Evolutionary conservation across 2,113 vertebrate species (phyloP), one percentile per base, ranked within the genome.

Genomic region (Cyanistes caeruleus): DNA sequence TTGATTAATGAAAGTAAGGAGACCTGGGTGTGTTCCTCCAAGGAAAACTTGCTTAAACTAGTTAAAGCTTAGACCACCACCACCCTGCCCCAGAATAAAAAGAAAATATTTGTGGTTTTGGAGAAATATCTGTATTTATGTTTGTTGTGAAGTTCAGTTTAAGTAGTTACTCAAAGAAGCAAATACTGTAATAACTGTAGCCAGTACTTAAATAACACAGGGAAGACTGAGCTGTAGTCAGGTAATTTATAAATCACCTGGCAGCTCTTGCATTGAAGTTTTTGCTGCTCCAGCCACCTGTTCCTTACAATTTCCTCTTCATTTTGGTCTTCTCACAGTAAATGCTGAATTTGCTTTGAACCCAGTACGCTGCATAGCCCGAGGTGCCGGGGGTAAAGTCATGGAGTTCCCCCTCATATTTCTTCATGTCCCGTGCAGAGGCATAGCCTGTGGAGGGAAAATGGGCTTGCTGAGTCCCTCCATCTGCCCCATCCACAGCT

Each of bases 361-460:
- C 64, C 87, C 97, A 98, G 58, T 98, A 98, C 0, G 13, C 98
- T 1, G 75, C 10, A 13, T 98, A 98, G 67, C 98, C 97, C 0
- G 92, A 97, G 31, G 95, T 96, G 82, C 98, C 98, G 0, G 98
- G 98, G 70, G 78, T 95, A 67, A 98, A 98, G 77, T 98, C 98
- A 0, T 63, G 86, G 49, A 98, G 90, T 63, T 98, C 98, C 24
- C 97, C 98, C 2, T 68, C 28, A 0, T 98, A 98, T 90, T 98
- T 98, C 93, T 96, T 97, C 97, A 98, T 97, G 87, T 97, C 46
- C 9, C 86, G 93, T 90, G 98, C 93, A 5, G 98, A 98, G 89
- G 95, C 0, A 20, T 98, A 98, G 87, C 98, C 98, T 98, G 59
- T 0, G 7, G 70, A 69, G 85, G 52, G 67, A 88, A 14, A 9